Evolutionary conservation across 2,888 invertebrate genomes (phyloP), one percentile per base, ranked within the genome.

Genomic region (Nezara viridula): DNA sequence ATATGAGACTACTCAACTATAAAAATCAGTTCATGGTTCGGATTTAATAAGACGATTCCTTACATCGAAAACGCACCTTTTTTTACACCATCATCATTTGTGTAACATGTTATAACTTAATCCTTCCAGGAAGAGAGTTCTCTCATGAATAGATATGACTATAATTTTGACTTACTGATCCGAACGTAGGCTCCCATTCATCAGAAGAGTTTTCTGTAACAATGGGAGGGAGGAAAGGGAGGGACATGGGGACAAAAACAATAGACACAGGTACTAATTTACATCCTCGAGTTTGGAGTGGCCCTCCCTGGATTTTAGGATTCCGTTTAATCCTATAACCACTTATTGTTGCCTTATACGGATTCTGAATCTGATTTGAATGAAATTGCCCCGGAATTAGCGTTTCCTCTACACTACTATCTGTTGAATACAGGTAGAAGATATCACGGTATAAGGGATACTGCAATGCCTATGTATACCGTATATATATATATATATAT

Each of bases 201-300:
- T 73, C 19, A 21, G 32, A 37, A 73, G 66, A 73, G 21, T 73
- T 73, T 37, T 19, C 66, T 21, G 6, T 37, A 32, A 73, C 66
- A 73, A 73, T 73, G 66, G 66, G 37, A 21, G 7, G 37, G 19
- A 60, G 66, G 21, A 16, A 10, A 60, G n/a, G 60, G 10, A 27
- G 21, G 37, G 3, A n/a, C 44, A 14, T 0, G 16, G 27, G 66
- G 66, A 60, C 66, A 73, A 73, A 73, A 73, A 73, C 66, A 73
- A 60, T 60, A 60, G 66, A 19, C 37, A 37, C 66, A 37, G 66
- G 66, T 73, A 73, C 66, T 73, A 73, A 73, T 73, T 73, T 37
- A 73, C 66, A 73, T 73, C 37, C 27, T 60, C 14, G 27, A 4
- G 60, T 2, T n/a, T 27, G 16, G 16, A 27, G 19, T 7, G 3